Conservation (phyloP, 2,888 invertebrate species). For the Nebria salina region DNA sequence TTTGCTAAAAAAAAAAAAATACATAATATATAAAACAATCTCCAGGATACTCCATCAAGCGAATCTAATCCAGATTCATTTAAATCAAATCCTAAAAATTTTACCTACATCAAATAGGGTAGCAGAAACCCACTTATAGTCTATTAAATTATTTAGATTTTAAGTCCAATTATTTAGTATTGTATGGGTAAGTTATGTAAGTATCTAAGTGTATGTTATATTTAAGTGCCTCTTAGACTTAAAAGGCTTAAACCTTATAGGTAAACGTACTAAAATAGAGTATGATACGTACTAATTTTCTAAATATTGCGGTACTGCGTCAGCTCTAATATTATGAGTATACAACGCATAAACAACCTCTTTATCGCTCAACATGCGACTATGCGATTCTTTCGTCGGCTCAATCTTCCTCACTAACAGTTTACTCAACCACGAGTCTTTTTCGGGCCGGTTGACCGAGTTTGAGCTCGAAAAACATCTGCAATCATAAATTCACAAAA, state of each 20-base stretch:
- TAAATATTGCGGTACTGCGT: conserved; percentile 86
- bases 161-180: too few relatives aligned
- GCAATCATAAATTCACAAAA: not conserved
- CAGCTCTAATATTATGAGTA: conserved; percentile 94
- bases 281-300: conserved; percentile 83
- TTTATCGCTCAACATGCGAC: conserved; percentile 95
- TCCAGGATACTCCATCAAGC: too few relatives aligned
- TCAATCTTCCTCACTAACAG: conserved; percentile 90
- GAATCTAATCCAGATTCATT: too few relatives aligned
- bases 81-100: too few relatives aligned
- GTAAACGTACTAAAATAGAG: too few relatives aligned
- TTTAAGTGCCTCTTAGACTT: too few relatives aligned
- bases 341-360: conserved; percentile 95
- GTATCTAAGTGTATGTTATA: too few relatives aligned
- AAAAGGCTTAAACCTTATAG: too few relatives aligned
- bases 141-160: too few relatives aligned
- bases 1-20: conserved; percentile 68
- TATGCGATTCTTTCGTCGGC: conserved; percentile 95
- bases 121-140: too few relatives aligned
- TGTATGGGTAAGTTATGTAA: too few relatives aligned
- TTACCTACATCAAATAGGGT: too few relatives aligned
- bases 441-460: conserved; percentile 55
- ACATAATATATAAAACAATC: conserved; percentile 45
- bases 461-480: conserved; percentile 39
- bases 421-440: conserved; percentile 89